phyloP scores from a whole-genome alignment of 1,140 invertebrate genomes.

The Euwallacea similis region DNA sequence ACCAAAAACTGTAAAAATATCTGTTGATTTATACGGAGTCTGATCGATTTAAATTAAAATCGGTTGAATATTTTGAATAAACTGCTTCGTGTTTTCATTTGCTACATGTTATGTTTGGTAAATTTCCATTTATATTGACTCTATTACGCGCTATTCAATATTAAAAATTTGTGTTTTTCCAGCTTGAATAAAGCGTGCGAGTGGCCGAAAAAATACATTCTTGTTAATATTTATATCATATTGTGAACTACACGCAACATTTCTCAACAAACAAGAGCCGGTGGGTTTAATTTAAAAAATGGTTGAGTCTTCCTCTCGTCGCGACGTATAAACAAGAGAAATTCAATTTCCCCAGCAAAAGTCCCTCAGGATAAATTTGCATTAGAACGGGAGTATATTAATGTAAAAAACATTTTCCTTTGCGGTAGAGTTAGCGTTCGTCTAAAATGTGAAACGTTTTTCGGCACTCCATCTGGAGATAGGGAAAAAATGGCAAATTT shows the following conservation, averaged over 20 bases:
- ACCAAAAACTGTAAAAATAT: not conserved
- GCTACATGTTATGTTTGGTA: not conserved
- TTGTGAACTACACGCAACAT: not conserved
- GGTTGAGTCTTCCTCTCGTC: not conserved
- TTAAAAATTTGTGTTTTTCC: too few species aligned
- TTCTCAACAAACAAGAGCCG: not conserved
- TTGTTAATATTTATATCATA: not conserved
- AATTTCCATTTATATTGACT: conserved; percentile 4
- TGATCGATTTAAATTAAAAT: not conserved
- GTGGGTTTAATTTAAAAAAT: not conserved
- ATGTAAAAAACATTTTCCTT: conserved; percentile 23
- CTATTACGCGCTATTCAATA: not conserved
- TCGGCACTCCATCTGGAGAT: not conserved
- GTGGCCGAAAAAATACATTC: not conserved
- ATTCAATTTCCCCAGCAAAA: conserved; percentile 8
- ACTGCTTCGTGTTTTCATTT: not conserved
- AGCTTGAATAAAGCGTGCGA: not conserved
- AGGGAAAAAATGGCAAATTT: not conserved
- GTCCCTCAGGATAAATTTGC: conserved; percentile 19
- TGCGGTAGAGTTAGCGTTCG: conserved; percentile 1
- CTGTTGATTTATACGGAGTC: not conserved
- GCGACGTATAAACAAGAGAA: conserved; percentile 1
- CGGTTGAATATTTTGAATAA: not conserved
- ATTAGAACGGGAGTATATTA: conserved; percentile 18
- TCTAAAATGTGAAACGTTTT: conserved; percentile 17